These are phyloP conservation scores for Notothenia rossii DNA, from an alignment of 2,113 vertebrate species.

Conservation along the genomic window DNA sequence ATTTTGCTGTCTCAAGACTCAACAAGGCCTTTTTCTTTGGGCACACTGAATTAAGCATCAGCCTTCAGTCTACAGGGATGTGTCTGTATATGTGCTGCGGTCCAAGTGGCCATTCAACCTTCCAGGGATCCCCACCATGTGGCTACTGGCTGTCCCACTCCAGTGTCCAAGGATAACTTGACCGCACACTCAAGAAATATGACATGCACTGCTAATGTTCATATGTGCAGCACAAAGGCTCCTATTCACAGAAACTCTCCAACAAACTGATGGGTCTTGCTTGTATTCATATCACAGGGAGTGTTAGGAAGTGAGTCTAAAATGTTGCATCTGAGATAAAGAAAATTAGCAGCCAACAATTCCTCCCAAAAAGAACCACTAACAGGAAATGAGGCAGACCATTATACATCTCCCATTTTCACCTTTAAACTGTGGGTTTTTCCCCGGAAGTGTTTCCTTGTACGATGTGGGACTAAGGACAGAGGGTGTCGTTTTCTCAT, in stretches of 20 bases:
- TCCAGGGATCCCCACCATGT: constrained; percentile 50
- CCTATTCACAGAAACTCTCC: constrained; percentile 4
- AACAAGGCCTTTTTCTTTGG: constrained; percentile 1
- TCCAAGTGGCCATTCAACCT: constrained; percentile 43
- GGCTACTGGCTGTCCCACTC: constrained; percentile 35
- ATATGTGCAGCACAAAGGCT: constrained; percentile 4
- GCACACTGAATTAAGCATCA: constrained; percentile 22
- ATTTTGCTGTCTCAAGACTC: not conserved
- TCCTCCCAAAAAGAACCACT: constrained; percentile 4
- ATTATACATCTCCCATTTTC: not conserved
- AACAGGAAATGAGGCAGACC: constrained; percentile 2
- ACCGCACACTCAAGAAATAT: constrained; percentile 2
- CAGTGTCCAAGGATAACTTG: constrained; percentile 25
- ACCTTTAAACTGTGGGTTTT: too few relatives aligned
- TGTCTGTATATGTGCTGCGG: constrained; percentile 15
- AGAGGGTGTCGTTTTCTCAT: too few relatives aligned
- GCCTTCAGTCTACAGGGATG: constrained; percentile 29
- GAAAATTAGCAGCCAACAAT: constrained; percentile 12
- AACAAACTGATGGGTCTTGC: not conserved
- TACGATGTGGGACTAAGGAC: too few relatives aligned
- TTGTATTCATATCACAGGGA: constrained; percentile 1
- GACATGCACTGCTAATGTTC: constrained; percentile 20
- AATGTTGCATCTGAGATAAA: constrained; percentile 16
- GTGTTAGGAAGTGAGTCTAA: not conserved
- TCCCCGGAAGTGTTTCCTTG: too few relatives aligned